Evolutionary conservation across 2,888 invertebrate species (phyloP).

Genomic region (Gnatocerus cornutus): DNA sequence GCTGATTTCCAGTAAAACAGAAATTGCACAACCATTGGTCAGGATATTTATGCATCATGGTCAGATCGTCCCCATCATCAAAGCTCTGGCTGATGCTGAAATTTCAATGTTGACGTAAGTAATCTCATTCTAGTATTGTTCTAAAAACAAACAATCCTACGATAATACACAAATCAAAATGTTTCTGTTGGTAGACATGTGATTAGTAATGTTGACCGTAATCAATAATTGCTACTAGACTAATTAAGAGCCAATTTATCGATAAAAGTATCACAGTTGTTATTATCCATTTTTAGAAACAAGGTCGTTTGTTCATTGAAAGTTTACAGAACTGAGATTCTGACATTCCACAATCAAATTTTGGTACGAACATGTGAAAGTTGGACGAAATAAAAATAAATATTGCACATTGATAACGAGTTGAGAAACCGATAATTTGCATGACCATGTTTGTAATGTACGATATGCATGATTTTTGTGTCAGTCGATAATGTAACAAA

Average conservation of each 20-base stretch:
- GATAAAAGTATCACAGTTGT: background rate
- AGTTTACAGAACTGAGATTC: background rate
- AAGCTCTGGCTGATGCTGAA: constrained; percentile 88
- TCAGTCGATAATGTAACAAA: background rate
- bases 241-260: constrained; percentile 1
- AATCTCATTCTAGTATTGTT: no score
- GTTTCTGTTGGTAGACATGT: no score
- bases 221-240: background rate
- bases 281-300: constrained; percentile 4
- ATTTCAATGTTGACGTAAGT: constrained; percentile 92
- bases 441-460: constrained; percentile 5
- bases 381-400: background rate
- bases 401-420: constrained; percentile 9
- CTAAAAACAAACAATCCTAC: no score
- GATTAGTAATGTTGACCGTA: no score
- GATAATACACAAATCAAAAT: no score
- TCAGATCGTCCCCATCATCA: constrained; percentile 88
- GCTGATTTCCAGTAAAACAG: constrained; percentile 88
- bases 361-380: background rate
- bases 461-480: constrained; percentile 2
- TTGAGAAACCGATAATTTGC: constrained; percentile 4
- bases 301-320: constrained; percentile 4
- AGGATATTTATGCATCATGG: constrained; percentile 90
- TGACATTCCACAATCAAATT: background rate
- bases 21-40: constrained; percentile 92